phyloP scores from a whole-genome alignment of 2,888 invertebrate species.

The Microchrysa polita region DNA sequence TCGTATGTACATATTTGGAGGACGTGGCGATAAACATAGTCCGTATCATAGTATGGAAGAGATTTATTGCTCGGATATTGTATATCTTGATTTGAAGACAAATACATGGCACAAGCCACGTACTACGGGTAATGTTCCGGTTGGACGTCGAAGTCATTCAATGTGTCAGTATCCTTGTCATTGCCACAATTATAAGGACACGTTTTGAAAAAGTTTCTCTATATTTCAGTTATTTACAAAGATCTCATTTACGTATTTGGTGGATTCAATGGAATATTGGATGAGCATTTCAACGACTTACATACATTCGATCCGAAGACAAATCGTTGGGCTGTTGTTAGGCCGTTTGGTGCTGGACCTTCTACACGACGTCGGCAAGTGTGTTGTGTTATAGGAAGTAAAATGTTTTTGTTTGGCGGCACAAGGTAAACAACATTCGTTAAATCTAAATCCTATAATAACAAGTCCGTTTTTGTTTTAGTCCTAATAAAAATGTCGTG shows the following conservation, averaged over 20 bases:
- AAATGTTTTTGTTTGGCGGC: conserved; percentile 88
- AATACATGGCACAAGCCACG: conserved; percentile 74
- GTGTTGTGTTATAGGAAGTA: conserved; percentile 77
- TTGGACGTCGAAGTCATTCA: conserved; percentile 89
- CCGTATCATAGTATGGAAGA: conserved; percentile 75
- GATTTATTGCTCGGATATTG: conserved; percentile 80
- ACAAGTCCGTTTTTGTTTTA: conserved; percentile 31
- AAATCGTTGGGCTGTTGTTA: conserved; percentile 71
- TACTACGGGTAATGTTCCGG: conserved; percentile 74
- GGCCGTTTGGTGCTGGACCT: conserved; percentile 70
- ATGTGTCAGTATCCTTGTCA: conserved; percentile 75
- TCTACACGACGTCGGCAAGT: conserved; percentile 79
- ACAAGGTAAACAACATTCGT: conserved; percentile 72
- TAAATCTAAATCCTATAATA: conserved; percentile 13
- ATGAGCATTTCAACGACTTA: conserved; percentile 85
- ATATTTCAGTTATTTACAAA: conserved; percentile 77
- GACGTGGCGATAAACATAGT: conserved; percentile 79
- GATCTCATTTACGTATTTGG: conserved; percentile 88
- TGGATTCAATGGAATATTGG: conserved; percentile 82
- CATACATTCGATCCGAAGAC: conserved; percentile 75
- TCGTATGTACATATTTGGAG: conserved; percentile 91
- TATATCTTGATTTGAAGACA: conserved; percentile 77
- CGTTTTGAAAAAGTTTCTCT: conserved; percentile 49
- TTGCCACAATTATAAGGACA: not conserved
- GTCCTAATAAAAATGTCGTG: conserved; percentile 38